A percentile compares a stretch with the other conserved stretches of the same genome.
These are phyloP conservation scores for Latheticus oryzae DNA, from an alignment of 2,888 invertebrate species.

Conservation along the genomic window DNA sequence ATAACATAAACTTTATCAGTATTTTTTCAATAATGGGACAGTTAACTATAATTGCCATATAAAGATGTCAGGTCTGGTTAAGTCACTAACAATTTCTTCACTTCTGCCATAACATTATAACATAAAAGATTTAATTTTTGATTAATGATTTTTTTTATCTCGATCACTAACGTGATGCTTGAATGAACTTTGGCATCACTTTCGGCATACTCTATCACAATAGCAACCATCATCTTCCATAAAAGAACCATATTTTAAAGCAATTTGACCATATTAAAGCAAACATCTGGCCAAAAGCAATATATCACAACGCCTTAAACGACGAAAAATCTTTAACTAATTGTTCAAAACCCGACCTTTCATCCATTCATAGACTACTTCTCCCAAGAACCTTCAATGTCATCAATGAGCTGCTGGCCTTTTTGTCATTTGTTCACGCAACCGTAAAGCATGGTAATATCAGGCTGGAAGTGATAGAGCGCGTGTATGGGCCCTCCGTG, in stretches of 20 bases:
- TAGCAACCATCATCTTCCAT: conserved; percentile 56
- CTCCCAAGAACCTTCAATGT: conserved; percentile 51
- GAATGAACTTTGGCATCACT: not conserved
- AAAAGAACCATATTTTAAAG: conserved; percentile 62
- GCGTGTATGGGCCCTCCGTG: conserved; percentile 47
- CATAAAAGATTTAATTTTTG: too few relatives aligned
- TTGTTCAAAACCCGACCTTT: conserved; percentile 58
- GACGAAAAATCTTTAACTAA: conserved; percentile 64
- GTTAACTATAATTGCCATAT: too few relatives aligned
- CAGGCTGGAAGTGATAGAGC: conserved; percentile 42
- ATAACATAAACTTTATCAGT: too few relatives aligned
- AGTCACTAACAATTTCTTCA: too few relatives aligned
- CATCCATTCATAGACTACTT: conserved; percentile 55
- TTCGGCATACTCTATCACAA: conserved; percentile 34
- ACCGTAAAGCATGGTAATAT: conserved; percentile 56
- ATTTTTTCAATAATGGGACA: too few relatives aligned
- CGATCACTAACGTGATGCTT: too few relatives aligned
- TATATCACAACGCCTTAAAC: conserved; percentile 60
- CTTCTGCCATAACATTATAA: too few relatives aligned
- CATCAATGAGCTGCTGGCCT: conserved; percentile 59
- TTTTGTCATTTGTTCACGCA: conserved; percentile 60
- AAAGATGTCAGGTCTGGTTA: too few relatives aligned
- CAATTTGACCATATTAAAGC: conserved; percentile 64
- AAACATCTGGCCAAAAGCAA: conserved; percentile 58
- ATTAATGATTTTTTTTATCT: too few relatives aligned